Base-by-base conservation (phyloP, 1,140 invertebrate genomes). In the Drosophila gunungcola region DNA sequence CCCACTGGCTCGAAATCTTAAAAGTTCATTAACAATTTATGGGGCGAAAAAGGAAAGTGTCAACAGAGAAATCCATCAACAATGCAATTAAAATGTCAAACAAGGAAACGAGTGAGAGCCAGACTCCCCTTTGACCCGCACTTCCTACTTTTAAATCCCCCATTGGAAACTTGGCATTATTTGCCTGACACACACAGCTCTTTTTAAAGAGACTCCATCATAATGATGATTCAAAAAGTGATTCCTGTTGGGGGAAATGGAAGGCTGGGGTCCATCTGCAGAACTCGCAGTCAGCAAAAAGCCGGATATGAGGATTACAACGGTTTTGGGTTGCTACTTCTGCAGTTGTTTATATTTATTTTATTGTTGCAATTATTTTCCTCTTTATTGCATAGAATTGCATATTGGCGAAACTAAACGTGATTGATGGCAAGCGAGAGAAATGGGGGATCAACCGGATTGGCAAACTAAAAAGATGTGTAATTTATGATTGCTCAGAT, bases 11-110 rank as follows among this genome's bases (percentile, higher is more conserved):
- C 11, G 34, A 21, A 63, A 41, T 25, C 36, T 54, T 46, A 41
- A 75, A 67, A 61, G 54, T 67, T 56, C 72, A 89, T 89, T 88
- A 80, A 43, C 43, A 61, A 89, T 80, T 89, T 69, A 89, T 69
- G 52, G 12, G 55, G 63, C 11, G 38, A 65, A 88, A 89, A 89
- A 55, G 57, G 82, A 89, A 84, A 89, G 84, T 88, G 80, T 88
- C 76, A 84, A 89, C 84, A 80, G 49, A 68, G 64, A 80, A 89
- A 78, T 89, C 68, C 76, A 89, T 88, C 77, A 89, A 72, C 84
- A 78, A 73, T 67, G 80, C 79, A 88, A 89, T 84, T 88, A 89
- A 80, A 82, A 73, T 89, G 79, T 83, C 83, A 89, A 78, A 81
- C 39, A 56, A 72, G 42, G 39, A 72, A 63, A 48, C 60, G 60